These are phyloP conservation scores for Lasioglossum pauxillum DNA, from an alignment of 2,888 invertebrate species.

Conservation along the genomic window DNA sequence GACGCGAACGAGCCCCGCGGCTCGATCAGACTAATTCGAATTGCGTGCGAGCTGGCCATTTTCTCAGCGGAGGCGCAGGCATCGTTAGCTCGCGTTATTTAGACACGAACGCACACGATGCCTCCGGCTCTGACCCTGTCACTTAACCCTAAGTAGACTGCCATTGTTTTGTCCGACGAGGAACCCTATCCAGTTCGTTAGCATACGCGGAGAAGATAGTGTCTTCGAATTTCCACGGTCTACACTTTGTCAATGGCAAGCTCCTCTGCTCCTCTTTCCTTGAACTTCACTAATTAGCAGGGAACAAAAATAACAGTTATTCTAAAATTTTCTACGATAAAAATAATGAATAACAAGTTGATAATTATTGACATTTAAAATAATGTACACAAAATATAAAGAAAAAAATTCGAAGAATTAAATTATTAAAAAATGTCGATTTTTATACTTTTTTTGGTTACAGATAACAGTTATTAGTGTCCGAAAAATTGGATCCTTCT, in stretches of 20 bases:
- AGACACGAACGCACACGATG: conserved; percentile 39
- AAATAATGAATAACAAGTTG: too few relatives aligned
- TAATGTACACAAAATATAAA: too few relatives aligned
- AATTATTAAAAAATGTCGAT: too few relatives aligned
- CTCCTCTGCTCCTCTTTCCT: not conserved
- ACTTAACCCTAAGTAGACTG: conserved; percentile 32
- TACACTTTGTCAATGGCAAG: not conserved
- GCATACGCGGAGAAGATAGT: not conserved
- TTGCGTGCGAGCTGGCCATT: conserved; percentile 60
- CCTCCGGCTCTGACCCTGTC: conserved; percentile 20
- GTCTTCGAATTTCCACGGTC: not conserved
- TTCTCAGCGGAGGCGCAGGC: conserved; percentile 50
- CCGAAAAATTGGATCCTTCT: too few relatives aligned
- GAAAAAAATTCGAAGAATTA: too few relatives aligned
- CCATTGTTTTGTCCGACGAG: conserved; percentile 2
- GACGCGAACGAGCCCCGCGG: conserved; percentile 37
- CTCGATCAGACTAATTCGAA: conserved; percentile 45
- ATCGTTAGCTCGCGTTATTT: conserved; percentile 39
- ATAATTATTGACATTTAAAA: too few relatives aligned
- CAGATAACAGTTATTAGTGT: too few relatives aligned
- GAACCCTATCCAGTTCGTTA: conserved; percentile 25
- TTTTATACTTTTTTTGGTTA: too few relatives aligned
- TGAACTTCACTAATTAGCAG: not conserved
- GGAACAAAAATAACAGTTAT: too few relatives aligned
- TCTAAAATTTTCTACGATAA: too few relatives aligned